Conservation (phyloP, 1,140 invertebrate genomes). For the Armadillidium nasatum region DNA sequence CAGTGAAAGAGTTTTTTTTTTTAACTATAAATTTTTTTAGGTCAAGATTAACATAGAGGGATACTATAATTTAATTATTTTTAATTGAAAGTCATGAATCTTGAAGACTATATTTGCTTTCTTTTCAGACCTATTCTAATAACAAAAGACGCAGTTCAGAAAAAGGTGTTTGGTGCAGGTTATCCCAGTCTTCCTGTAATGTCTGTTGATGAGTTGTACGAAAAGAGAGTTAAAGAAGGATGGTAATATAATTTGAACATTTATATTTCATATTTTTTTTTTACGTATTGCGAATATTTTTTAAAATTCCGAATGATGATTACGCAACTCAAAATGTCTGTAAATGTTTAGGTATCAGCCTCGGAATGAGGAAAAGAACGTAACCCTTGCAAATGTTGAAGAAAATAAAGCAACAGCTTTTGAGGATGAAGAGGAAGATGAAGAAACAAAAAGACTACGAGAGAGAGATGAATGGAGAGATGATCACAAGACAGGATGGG, state of each 20-base stretch:
- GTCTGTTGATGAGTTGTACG: slow-evolving; percentile 93
- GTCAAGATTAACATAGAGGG: too few species aligned
- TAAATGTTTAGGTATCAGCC: neutral
- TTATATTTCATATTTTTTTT: neutral
- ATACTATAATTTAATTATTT: neutral
- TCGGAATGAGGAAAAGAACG: neutral
- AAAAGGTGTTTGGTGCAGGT: slow-evolving; percentile 86
- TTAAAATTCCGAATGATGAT: too few species aligned
- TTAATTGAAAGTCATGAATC: neutral
- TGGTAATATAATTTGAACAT: slow-evolving; percentile 51
- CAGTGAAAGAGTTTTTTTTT: too few species aligned
- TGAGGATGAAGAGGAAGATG: slow-evolving; percentile 31
- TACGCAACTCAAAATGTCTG: too few species aligned
- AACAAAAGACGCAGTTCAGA: slow-evolving; percentile 80
- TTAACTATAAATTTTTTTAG: too few species aligned
- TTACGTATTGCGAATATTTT: too few species aligned
- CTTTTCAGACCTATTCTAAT: slow-evolving; percentile 75
- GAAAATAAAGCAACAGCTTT: neutral
- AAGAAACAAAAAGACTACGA: slow-evolving; percentile 22
- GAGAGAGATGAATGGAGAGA: slow-evolving; percentile 42
- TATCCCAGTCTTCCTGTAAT: slow-evolving; percentile 89
- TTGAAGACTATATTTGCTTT: neutral
- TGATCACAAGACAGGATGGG: slow-evolving; percentile 40
- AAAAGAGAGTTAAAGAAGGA: slow-evolving; percentile 75
- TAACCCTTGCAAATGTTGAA: too few species aligned